phyloP scores from a whole-genome alignment of 2,113 vertebrate species.

The human region DNA sequence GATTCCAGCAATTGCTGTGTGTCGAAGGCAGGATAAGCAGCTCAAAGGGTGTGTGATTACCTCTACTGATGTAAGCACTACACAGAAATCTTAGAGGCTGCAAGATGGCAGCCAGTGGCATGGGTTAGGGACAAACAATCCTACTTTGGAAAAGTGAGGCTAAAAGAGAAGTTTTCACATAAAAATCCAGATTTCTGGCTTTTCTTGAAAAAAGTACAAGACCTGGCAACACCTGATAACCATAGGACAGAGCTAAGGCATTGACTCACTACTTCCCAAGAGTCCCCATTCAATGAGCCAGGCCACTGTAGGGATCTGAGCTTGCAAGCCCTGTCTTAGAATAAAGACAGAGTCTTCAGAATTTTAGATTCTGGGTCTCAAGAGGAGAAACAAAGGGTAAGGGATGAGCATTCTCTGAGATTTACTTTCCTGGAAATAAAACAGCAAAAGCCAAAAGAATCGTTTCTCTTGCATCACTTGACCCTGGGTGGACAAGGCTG shows the following conservation, averaged over 20 bases:
- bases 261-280: neutral
- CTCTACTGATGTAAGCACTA: neutral
- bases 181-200: constrained; percentile 3
- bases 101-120: neutral
- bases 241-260: neutral
- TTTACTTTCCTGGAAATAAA: constrained; percentile 42
- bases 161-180: neutral
- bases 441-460: neutral
- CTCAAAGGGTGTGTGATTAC: neutral
- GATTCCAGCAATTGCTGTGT: neutral
- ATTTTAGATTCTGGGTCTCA: neutral
- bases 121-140: neutral
- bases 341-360: neutral
- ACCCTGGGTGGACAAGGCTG: neutral
- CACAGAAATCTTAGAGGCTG: neutral
- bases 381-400: neutral
- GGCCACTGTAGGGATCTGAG: neutral
- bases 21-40: neutral
- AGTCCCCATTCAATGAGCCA: neutral
- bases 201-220: neutral
- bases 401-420: neutral
- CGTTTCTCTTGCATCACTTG: neutral
- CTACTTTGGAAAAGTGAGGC: neutral
- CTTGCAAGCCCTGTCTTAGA: neutral
- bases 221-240: neutral